Conservation (phyloP, 2,797 vertebrate genomes). For the Gallinago stenura region DNA sequence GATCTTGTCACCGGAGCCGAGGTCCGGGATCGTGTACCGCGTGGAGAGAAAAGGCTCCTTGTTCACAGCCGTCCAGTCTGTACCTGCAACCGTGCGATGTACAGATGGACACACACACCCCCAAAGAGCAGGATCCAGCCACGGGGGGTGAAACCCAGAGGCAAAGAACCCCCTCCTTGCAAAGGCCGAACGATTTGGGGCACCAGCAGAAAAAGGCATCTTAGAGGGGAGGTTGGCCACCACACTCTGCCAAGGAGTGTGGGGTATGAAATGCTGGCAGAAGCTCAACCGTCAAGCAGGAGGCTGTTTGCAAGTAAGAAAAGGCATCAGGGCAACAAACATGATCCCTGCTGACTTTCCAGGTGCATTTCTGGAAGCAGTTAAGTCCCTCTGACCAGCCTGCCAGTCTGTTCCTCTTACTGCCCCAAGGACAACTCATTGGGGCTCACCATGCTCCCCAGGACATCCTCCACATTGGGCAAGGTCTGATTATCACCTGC, state of each 20-base stretch:
- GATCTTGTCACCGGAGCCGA: constrained; percentile 84
- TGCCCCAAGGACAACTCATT: neutral
- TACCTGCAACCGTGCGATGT: constrained; percentile 63
- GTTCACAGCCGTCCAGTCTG: constrained; percentile 86
- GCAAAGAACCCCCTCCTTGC: neutral
- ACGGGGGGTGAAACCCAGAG: neutral
- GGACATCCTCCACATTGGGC: fast-evolving
- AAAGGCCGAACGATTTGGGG: neutral
- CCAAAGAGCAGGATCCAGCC: neutral
- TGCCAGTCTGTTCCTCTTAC: neutral
- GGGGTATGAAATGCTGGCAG: neutral
- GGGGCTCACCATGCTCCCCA: neutral
- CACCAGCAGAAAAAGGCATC: neutral
- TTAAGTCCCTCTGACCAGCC: neutral
- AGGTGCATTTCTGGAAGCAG: neutral
- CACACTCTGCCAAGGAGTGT: neutral
- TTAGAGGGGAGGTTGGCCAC: neutral
- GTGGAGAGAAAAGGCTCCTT: constrained; percentile 81
- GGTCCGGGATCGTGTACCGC: constrained; percentile 80
- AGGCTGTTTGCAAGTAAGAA: neutral
- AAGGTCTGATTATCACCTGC: neutral
- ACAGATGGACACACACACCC: neutral
- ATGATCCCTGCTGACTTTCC: neutral
- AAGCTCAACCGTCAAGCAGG: neutral
- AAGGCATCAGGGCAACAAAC: neutral